Percentiles rank a stretch among this genome's conserved stretches.
Evolutionary conservation across 2,888 invertebrate genomes (phyloP).

Genomic region (Coelopa pilipes): DNA sequence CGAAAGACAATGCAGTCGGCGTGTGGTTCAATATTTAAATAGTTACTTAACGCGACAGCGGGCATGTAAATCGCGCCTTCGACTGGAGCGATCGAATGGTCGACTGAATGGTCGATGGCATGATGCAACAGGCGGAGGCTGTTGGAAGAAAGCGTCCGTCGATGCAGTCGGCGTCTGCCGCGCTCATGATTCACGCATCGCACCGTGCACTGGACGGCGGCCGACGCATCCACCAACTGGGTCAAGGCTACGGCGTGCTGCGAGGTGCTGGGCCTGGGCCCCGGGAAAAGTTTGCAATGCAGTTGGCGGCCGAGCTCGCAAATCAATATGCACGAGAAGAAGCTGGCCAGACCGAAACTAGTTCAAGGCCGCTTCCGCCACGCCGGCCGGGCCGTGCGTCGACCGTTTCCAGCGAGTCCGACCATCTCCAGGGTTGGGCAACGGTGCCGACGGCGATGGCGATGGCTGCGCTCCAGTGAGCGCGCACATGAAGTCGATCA

Average conservation of each 20-base stretch:
- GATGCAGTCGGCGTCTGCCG: not conserved
- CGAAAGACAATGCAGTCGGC: too few species aligned
- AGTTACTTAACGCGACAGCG: too few species aligned
- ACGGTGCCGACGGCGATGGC: not conserved
- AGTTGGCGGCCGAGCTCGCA: too few species aligned
- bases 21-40: too few species aligned
- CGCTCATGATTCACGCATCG: not conserved
- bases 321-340: constrained; percentile 28
- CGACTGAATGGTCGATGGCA: not conserved
- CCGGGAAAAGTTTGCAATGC: not conserved
- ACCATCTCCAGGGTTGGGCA: not conserved
- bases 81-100: too few species aligned
- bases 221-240: constrained; percentile 43
- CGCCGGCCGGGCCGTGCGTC: not conserved
- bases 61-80: too few species aligned
- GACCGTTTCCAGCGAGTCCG: not conserved
- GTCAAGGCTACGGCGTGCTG: constrained; percentile 53
- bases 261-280: constrained; percentile 3
- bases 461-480: not conserved
- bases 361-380: constrained; percentile 54
- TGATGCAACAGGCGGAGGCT: not conserved
- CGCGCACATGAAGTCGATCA: not conserved
- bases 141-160: not conserved
- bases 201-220: too few species aligned
- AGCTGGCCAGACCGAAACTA: constrained; percentile 46